phyloP scores from a whole-genome alignment of 2,113 vertebrate genomes.

The Steatornis caripensis region DNA sequence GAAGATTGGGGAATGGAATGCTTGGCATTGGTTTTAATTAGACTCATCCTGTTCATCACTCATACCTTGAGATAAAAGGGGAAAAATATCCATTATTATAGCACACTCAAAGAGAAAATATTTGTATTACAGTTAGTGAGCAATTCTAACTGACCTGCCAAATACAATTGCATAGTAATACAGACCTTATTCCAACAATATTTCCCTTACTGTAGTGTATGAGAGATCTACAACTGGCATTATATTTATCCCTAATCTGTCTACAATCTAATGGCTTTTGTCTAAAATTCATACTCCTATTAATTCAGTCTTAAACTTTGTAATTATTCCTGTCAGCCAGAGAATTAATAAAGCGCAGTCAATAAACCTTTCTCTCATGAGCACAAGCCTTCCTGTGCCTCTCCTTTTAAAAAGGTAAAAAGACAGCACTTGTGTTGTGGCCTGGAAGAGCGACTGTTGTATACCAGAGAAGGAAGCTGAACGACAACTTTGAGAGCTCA shows the following conservation, averaged over 20 bases:
- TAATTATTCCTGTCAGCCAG: neutral
- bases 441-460: neutral
- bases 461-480: neutral
- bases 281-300: neutral
- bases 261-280: neutral
- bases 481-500: neutral
- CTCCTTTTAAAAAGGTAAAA: neutral
- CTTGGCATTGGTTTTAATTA: slow-evolving; percentile 34
- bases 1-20: slow-evolving; percentile 15
- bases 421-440: fast-evolving
- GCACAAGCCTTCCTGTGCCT: neutral
- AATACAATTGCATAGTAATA: neutral
- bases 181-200: neutral
- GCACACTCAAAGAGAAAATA: neutral
- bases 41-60: slow-evolving; percentile 20
- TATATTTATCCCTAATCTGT: neutral
- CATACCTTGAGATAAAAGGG: neutral
- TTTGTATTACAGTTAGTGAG: neutral
- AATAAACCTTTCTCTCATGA: neutral
- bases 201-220: neutral
- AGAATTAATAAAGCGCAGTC: neutral
- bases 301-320: neutral
- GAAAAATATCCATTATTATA: neutral
- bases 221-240: neutral
- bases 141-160: neutral